Evolutionary conservation across 2,113 vertebrate genomes (phyloP).

Genomic region (Pimephales promelas): DNA sequence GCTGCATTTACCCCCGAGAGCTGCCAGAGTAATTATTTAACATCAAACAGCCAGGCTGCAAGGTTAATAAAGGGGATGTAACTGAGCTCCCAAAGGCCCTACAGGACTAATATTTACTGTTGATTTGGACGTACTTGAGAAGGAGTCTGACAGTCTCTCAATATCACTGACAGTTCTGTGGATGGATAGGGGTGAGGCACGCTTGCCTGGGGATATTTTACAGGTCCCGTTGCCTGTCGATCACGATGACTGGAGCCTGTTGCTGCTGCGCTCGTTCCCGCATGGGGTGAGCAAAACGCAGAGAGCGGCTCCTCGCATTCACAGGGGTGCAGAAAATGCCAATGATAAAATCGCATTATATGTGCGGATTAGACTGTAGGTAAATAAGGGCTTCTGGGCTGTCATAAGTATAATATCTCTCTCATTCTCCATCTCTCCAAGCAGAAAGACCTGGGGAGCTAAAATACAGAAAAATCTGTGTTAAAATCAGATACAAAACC

Average conservation of each 20-base stretch:
- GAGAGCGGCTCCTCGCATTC: background rate
- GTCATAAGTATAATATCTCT: conserved; percentile 45
- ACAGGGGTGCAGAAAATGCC: conserved; percentile 46
- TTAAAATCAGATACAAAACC: conserved; percentile 64
- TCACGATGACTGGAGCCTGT: conserved; percentile 55
- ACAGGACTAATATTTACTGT: conserved; percentile 70
- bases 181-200: conserved; percentile 63
- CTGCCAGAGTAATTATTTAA: conserved; percentile 67
- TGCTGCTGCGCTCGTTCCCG: background rate
- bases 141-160: conserved; percentile 67
- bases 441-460: conserved; percentile 53
- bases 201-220: conserved; percentile 69
- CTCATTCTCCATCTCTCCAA: conserved; percentile 45
- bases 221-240: conserved; percentile 67
- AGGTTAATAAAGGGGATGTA: conserved; percentile 68
- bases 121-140: conserved; percentile 65
- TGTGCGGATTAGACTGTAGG: conserved; percentile 51
- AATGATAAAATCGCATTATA: conserved; percentile 56
- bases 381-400: conserved; percentile 57
- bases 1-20: conserved; percentile 49
- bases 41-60: conserved; percentile 69
- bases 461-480: conserved; percentile 56
- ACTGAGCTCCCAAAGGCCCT: conserved; percentile 61
- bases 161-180: conserved; percentile 65
- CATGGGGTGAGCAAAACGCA: background rate